Conservation (phyloP, 2,888 invertebrate genomes). For the Ametastegia equiseti region DNA sequence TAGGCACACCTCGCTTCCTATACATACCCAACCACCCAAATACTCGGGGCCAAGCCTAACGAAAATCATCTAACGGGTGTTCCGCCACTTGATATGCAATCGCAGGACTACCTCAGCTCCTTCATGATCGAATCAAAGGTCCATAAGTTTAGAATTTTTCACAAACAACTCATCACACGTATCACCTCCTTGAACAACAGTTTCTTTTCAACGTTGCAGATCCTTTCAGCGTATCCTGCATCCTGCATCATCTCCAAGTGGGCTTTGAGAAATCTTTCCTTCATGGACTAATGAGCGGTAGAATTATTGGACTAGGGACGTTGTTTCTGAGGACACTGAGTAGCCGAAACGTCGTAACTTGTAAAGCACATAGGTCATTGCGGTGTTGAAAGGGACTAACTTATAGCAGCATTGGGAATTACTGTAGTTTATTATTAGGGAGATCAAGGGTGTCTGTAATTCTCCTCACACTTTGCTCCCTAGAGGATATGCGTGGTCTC, state of each 20-base stretch:
- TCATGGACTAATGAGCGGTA: no score
- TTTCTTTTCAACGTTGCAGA: no score
- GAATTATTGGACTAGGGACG: background rate
- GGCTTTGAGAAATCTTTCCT: no score
- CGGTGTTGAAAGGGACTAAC: slow-evolving; percentile 74
- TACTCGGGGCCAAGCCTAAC: background rate
- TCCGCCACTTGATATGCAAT: background rate
- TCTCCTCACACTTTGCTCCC: slow-evolving; percentile 72
- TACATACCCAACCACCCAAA: slow-evolving; percentile 8
- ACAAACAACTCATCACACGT: background rate
- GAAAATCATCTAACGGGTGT: slow-evolving; percentile 35
- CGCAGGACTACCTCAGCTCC: background rate
- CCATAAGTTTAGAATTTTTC: background rate
- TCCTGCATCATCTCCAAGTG: no score
- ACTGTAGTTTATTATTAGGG: slow-evolving; percentile 75
- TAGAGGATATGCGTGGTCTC: slow-evolving; percentile 69
- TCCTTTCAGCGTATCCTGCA: no score
- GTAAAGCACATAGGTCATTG: slow-evolving; percentile 71
- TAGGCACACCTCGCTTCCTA: background rate
- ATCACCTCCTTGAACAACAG: no score
- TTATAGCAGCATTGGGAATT: slow-evolving; percentile 76
- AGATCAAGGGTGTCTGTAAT: slow-evolving; percentile 74
- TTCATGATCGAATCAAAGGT: background rate
- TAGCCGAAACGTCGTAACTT: slow-evolving; percentile 65
- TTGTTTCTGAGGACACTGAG: slow-evolving; percentile 64